A percentile compares a stretch with the other conserved stretches of the same genome.
phyloP scores from a whole-genome alignment of 2,113 vertebrate species.

The Madoqua kirkii region DNA sequence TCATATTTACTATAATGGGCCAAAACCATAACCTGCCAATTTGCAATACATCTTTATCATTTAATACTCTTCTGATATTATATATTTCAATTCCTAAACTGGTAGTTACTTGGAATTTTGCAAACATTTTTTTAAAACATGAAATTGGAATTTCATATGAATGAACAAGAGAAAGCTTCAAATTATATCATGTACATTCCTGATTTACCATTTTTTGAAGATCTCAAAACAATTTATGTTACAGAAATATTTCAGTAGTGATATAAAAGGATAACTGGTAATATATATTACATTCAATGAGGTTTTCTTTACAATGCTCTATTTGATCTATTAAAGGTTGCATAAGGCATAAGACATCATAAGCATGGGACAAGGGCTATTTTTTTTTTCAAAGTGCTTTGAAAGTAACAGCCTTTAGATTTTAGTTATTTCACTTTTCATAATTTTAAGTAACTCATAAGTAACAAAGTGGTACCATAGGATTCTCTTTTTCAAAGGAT shows the following conservation, averaged over 20 bases:
- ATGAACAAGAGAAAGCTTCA: constrained; percentile 58
- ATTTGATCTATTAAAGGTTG: constrained; percentile 4
- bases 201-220: constrained; percentile 64
- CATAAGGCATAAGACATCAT: not conserved
- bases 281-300: not conserved
- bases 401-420: constrained; percentile 24
- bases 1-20: constrained; percentile 54
- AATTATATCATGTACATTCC: constrained; percentile 72
- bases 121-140: not conserved
- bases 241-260: constrained; percentile 31
- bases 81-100: constrained; percentile 51
- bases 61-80: constrained; percentile 34
- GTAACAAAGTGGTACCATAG: constrained; percentile 16
- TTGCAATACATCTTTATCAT: constrained; percentile 52
- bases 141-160: constrained; percentile 58
- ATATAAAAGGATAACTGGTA: constrained; percentile 4
- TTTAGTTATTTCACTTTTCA: constrained; percentile 36
- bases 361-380: constrained; percentile 16
- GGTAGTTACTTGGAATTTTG: constrained; percentile 58
- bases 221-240: constrained; percentile 64
- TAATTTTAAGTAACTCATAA: constrained; percentile 44
- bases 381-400: constrained; percentile 35
- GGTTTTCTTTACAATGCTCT: constrained; percentile 3
- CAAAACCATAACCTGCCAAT: constrained; percentile 47
- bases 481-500: constrained; percentile 31